Base-by-base conservation (phyloP, 2,888 invertebrate species). In the Dasysyrphus tricinctus region DNA sequence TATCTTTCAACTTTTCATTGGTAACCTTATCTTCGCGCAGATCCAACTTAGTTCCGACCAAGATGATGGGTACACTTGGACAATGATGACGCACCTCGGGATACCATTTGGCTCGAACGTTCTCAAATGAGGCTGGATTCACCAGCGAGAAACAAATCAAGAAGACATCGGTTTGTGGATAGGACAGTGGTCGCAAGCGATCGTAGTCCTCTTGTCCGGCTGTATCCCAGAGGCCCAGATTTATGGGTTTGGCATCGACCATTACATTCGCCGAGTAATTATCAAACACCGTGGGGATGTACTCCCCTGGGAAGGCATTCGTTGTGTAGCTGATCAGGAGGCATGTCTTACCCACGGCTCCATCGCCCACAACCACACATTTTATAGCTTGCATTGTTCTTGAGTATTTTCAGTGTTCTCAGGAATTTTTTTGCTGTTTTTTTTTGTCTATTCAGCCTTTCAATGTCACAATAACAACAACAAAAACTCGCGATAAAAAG, bases 81-180 rank as follows among this genome's bases (percentile, higher is more conserved):
- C 92, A 92, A 65, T 92, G 92, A 87, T 92, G 92, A 88, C 92
- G 92, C 77, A 92, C 92, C 88, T 92, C 92, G 16, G 92, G 92
- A 87, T 90, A 92, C 92, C 92, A 92, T 88, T 92, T 92, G 84
- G 92, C 92, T 47, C 92, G 91, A 8, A 92, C 92, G 76, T 92
- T 92, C 89, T 92, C 92, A 74, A 92, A 92, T 19, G 92, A 92
- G 59, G 92, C 92, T 42, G 92, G 92, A 88, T 92, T 92, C 0
- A 92, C 92, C 89, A 92, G 89, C 32, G 92, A 92, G 85, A 92
- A 92, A 65, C 92, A 92, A 67, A 92, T 92, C 70, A 92, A 90
- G 34, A 92, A 92, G 0, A 92, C 92, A 88, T 92, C 92, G 0
- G 92, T 92, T 56, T 92, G 92, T 7, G 92, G 92, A 88, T 92